Base-by-base conservation (phyloP, 1,140 invertebrate genomes). In the Scaptomyza montana region DNA sequence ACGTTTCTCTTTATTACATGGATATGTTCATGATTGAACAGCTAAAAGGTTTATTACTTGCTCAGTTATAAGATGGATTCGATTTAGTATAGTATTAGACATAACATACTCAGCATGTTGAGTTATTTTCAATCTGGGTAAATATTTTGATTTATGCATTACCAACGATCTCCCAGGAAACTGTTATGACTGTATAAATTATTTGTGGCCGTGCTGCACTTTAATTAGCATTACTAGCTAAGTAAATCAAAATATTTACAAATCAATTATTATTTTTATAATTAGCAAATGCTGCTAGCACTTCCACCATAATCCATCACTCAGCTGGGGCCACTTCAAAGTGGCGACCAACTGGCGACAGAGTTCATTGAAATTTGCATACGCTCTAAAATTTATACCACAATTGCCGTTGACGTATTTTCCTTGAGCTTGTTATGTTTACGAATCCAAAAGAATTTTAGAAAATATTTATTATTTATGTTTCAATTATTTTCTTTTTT, bases 241-340 rank as follows among this genome's bases (percentile, higher is more conserved):
- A 78, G 54, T 63, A 61, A 76, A 81, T 81, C 78, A 76, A 87
- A 86, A 86, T 86, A 86, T 86, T 86, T 86, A 86, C 82, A 82
- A 87, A 86, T 77, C 82, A 86, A 86, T 87, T 86, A 87, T 87
- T 59, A 59, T 87, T 59, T 30, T 47, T 78, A 55, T 86, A 79
- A 86, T 87, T 82, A 78, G 78, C 67, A 49, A 69, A 64, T 64
- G 75, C 61, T 45, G 53, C 71, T 62, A 61, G 56, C 78, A 75
- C 71, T 86, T 86, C 81, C 82, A 86, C 71, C 62, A 86, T 87
- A 87, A 86, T 86, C 82, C 82, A 86, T 86, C 82, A 86, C 82
- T 68, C 82, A 81, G 82, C 65, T 78, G 71, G 81, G 56, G 33
- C 51, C 30, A 33, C 7, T 33, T 45, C 47, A 56, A 43, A 59